Base-by-base conservation (phyloP, 2,797 vertebrate genomes). In the Falco biarmicus region DNA sequence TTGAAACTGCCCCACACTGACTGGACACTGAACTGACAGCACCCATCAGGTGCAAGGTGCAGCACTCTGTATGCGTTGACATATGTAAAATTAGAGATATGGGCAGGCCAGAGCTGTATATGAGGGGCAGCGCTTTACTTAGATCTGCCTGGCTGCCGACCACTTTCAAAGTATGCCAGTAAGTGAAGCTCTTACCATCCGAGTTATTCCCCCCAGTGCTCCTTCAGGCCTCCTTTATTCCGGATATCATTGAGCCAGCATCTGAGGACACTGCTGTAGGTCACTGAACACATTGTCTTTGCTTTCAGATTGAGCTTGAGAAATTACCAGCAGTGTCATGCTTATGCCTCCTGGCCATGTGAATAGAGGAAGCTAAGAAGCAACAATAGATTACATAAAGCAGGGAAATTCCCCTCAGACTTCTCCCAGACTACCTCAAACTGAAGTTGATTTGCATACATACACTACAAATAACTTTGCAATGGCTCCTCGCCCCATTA, bases 381-480 rank as follows among this genome's bases (percentile, higher is more conserved):
- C 74, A 93, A 60, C 64, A 89, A 41, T 13, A 61, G 74, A 88
- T 93, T 96, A 90, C 87, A 94, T 90, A 90, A 93, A 78, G 71
- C 70, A 75, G 94, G 96, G 94, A 95, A 97, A 95, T 96, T 59
- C 92, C 93, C 95, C 56, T 89, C 79, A 60, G 41, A 76, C n/a
- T 79, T 94, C 87, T 94, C 43, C n/a, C 48, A 81, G 51, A 56
- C 60, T 82, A 71, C 89, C 82, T 95, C 74, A 56, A 84, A 91
- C 76, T 78, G 63, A 89, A 79, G 78, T 15, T 82, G 57, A 63
- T 95, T 89, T 95, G 90, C 94, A 60, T 83, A 34, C 9, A 14
- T 34, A 19, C 50, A 53, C 57, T 86, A 63, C 56, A 91, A 89
- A 92, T 92, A 83, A 68, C 41, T 89, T 85, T 60, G 37, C 77